Percentiles rank a stretch among this genome's conserved stretches.
Evolutionary conservation across 2,113 vertebrate species (phyloP).

Genomic region (Cavia aperea): DNA sequence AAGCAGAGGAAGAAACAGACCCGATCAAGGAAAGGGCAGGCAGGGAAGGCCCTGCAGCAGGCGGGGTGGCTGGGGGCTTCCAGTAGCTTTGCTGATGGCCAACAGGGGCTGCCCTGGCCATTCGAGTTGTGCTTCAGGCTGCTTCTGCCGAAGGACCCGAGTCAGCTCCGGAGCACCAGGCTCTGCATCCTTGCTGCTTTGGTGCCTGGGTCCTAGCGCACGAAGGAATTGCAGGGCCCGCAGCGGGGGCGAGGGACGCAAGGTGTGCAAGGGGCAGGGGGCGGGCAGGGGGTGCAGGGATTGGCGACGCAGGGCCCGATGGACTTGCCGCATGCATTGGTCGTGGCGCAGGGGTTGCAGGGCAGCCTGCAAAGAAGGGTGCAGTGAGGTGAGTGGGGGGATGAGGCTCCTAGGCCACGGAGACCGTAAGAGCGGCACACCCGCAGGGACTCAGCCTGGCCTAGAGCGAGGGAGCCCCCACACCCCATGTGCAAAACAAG

Average conservation of each 20-base stretch:
- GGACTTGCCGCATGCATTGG: slow-evolving; percentile 42
- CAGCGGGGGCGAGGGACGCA: slow-evolving; percentile 51
- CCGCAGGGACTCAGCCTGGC: neutral
- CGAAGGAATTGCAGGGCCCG: slow-evolving; percentile 54
- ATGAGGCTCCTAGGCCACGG: neutral
- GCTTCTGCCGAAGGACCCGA: neutral
- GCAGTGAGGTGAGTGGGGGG: neutral
- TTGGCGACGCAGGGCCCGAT: slow-evolving; percentile 19
- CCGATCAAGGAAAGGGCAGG: neutral
- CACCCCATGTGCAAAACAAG: neutral
- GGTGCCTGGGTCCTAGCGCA: slow-evolving; percentile 40
- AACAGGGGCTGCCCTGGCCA: neutral
- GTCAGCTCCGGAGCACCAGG: neutral
- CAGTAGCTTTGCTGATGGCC: neutral
- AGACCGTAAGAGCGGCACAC: neutral
- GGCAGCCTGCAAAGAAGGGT: slow-evolving; percentile 56
- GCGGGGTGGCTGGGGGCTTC: neutral
- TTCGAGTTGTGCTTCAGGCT: neutral
- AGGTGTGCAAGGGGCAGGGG: slow-evolving; percentile 41
- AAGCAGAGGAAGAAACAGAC: neutral
- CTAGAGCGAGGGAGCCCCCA: neutral
- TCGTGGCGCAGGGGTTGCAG: slow-evolving; percentile 59
- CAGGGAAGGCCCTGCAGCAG: neutral
- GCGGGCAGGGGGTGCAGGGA: slow-evolving; percentile 41
- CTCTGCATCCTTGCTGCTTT: neutral